Evolutionary conservation across 1,140 invertebrate genomes (phyloP).

Genomic region (Metaphire vulgaris): DNA sequence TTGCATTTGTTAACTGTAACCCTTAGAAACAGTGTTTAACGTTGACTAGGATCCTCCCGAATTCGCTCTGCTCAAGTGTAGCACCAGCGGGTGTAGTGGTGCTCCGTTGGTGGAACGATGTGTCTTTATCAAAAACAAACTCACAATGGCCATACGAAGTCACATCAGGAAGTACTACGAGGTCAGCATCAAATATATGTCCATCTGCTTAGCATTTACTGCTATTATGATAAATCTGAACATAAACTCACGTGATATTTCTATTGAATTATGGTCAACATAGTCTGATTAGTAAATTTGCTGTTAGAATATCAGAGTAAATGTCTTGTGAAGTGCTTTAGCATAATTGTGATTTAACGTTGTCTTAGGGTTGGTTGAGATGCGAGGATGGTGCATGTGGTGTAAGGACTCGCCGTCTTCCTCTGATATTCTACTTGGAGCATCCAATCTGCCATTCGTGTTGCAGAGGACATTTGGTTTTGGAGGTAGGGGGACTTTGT

Average conservation of each 20-base stretch:
- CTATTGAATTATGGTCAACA: no score
- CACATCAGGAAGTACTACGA: conserved; percentile 69
- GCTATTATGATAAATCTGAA: neutral
- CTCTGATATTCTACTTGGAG: conserved; percentile 58
- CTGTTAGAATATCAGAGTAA: no score
- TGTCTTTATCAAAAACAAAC: conserved; percentile 64
- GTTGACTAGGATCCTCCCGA: neutral
- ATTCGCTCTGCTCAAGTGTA: conserved; percentile 45
- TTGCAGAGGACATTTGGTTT: conserved; percentile 65
- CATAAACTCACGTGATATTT: no score
- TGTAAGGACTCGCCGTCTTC: conserved; percentile 61
- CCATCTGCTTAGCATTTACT: neutral
- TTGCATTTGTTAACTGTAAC: no score
- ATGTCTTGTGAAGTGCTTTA: no score
- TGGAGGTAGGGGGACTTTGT: conserved; percentile 54
- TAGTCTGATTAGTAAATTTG: no score
- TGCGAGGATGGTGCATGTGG: conserved; percentile 83
- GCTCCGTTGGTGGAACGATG: conserved; percentile 62
- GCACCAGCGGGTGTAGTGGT: conserved; percentile 43
- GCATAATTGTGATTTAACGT: no score
- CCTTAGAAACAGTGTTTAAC: no score
- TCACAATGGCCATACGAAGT: conserved; percentile 61
- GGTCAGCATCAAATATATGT: conserved; percentile 38
- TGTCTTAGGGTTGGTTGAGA: conserved; percentile 62
- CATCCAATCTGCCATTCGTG: conserved; percentile 71